These are phyloP conservation scores for Trichopoda pennipes DNA, from an alignment of 2,888 invertebrate species.

Conservation along the genomic window DNA sequence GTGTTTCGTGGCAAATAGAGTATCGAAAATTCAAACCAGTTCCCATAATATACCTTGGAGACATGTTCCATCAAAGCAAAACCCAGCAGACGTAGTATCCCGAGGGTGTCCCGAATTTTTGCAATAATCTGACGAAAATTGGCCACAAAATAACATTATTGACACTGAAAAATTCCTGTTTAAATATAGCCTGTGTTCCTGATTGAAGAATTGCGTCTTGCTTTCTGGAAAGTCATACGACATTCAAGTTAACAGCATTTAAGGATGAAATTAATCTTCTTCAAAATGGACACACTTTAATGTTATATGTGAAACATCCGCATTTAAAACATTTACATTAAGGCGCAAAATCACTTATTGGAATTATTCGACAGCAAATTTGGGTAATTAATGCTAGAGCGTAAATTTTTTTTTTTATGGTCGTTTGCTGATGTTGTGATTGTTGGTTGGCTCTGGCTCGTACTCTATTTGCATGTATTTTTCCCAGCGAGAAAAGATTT, in stretches of 20 bases:
- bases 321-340: too few species aligned
- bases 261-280: conserved; percentile 1
- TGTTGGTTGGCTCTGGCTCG: too few species aligned
- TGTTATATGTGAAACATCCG: too few species aligned
- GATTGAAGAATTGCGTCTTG: conserved; percentile 1
- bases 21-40: conserved; percentile 9
- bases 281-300: neutral
- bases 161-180: neutral
- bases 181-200: neutral
- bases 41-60: neutral
- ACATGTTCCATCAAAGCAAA: too few species aligned
- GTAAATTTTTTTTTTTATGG: too few species aligned
- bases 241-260: neutral
- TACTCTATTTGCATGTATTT: too few species aligned
- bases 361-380: too few species aligned
- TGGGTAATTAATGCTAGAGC: too few species aligned
- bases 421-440: too few species aligned
- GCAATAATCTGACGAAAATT: neutral
- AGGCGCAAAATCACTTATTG: too few species aligned
- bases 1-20: neutral
- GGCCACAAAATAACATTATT: neutral
- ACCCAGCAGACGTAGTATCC: conserved; percentile 7
- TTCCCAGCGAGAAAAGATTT: too few species aligned
- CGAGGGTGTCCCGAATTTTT: conserved; percentile 1
- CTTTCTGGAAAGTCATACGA: neutral